A percentile compares a stretch with the other conserved stretches of the same genome.
phyloP scores from a whole-genome alignment of 2,888 invertebrate species.

The Zygaena filipendulae region DNA sequence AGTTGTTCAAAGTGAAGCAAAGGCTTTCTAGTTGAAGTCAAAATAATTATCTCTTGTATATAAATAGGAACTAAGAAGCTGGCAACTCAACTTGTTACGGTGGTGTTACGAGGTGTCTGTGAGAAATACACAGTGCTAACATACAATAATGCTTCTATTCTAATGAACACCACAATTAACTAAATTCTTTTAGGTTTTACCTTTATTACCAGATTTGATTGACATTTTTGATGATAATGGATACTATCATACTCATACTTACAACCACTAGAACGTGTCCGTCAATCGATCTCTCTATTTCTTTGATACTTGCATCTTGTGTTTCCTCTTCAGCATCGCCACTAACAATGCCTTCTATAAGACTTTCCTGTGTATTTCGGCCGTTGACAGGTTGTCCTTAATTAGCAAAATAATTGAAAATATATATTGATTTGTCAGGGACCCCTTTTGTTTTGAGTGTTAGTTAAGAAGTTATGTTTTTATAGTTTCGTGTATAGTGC shows the following conservation, averaged over 20 bases:
- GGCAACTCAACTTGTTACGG: constrained; percentile 57
- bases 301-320: constrained; percentile 56
- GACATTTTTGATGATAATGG: constrained; percentile 36
- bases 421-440: constrained; percentile 61
- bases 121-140: constrained; percentile 51
- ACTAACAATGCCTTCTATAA: constrained; percentile 58
- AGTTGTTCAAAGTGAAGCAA: no score
- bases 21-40: no score
- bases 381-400: constrained; percentile 58
- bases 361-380: constrained; percentile 55
- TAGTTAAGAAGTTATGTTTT: constrained; percentile 41
- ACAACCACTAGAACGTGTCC: constrained; percentile 52
- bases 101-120: constrained; percentile 48
- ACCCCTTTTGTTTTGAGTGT: constrained; percentile 52
- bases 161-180: constrained; percentile 58
- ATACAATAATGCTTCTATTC: constrained; percentile 54
- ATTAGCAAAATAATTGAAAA: constrained; percentile 66
- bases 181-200: constrained; percentile 47
- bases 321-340: constrained; percentile 58
- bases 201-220: constrained; percentile 37
- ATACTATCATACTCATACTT: constrained; percentile 36
- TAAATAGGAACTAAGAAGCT: constrained; percentile 53
- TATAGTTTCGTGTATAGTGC: constrained; percentile 51
- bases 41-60: constrained; percentile 21
- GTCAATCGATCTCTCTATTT: constrained; percentile 42